These are phyloP conservation scores for Columba livia DNA, from an alignment of 2,113 vertebrate genomes.

Conservation along the genomic window DNA sequence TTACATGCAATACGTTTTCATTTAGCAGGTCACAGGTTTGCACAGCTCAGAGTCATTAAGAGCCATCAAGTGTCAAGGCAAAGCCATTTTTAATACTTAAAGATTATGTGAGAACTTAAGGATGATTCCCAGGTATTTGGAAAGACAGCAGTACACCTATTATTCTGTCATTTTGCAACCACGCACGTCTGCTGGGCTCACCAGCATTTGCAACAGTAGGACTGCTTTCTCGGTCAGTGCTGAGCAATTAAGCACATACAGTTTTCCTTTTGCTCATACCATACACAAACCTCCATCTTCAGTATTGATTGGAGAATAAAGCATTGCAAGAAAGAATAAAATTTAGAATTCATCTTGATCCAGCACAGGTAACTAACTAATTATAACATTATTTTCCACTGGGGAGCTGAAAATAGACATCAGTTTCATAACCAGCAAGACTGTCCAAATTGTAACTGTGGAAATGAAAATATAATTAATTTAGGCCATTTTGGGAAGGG, in stretches of 20 bases:
- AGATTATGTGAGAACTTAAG: neutral
- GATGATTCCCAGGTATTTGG: neutral
- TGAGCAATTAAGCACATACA: accelerated
- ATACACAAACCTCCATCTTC: neutral
- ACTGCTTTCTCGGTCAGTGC: neutral
- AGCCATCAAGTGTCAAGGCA: neutral
- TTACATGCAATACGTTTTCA: neutral
- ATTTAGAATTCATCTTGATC: neutral
- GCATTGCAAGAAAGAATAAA: neutral
- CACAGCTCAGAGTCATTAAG: neutral
- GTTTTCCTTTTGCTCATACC: neutral
- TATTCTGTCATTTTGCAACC: neutral
- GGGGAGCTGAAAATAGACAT: neutral
- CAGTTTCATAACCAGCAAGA: neutral
- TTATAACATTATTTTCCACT: neutral
- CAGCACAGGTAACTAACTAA: neutral
- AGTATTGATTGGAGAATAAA: neutral
- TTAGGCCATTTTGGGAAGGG: neutral
- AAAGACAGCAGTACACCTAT: accelerated
- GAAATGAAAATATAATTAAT: neutral
- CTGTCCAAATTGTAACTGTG: neutral
- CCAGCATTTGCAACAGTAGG: neutral
- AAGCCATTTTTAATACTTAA: neutral
- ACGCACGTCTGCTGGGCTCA: neutral
- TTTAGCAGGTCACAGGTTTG: neutral